Percentiles rank a stretch among this genome's conserved stretches.
Evolutionary conservation across 2,113 vertebrate species (phyloP).

Genomic region (Carlito syrichta): DNA sequence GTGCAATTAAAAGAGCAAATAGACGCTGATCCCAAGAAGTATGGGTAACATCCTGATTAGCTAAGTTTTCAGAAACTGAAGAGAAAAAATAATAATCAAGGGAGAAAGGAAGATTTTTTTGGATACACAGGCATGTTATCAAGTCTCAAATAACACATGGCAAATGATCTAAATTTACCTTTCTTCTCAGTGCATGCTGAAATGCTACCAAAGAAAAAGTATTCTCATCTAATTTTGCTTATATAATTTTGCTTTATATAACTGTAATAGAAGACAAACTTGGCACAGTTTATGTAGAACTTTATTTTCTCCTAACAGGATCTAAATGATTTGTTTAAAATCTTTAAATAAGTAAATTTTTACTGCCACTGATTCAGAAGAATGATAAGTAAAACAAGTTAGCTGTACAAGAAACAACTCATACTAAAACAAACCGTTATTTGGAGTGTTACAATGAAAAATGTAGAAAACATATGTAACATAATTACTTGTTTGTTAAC

Average conservation of each 20-base stretch:
- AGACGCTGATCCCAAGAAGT: background rate
- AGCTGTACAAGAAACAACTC: background rate
- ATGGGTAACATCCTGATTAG: background rate
- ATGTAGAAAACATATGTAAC: background rate
- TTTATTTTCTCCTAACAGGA: background rate
- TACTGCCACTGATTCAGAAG: background rate
- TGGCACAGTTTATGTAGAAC: background rate
- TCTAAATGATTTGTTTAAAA: background rate
- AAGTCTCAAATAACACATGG: background rate
- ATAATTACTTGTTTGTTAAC: too few species aligned
- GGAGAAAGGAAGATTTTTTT: background rate
- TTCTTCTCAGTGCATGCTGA: background rate
- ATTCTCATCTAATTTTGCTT: background rate
- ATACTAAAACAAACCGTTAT: background rate
- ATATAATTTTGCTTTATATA: background rate
- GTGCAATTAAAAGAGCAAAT: background rate
- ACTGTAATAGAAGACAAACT: background rate
- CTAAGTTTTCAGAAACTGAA: background rate
- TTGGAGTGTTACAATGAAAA: background rate
- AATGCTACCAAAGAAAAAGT: background rate
- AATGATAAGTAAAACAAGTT: background rate
- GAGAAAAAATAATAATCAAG: background rate
- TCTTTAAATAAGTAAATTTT: background rate
- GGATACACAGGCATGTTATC: background rate
- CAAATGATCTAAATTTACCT: background rate